These are phyloP conservation scores for Timandra comae DNA, from an alignment of 2,888 invertebrate genomes.

Conservation along the genomic window DNA sequence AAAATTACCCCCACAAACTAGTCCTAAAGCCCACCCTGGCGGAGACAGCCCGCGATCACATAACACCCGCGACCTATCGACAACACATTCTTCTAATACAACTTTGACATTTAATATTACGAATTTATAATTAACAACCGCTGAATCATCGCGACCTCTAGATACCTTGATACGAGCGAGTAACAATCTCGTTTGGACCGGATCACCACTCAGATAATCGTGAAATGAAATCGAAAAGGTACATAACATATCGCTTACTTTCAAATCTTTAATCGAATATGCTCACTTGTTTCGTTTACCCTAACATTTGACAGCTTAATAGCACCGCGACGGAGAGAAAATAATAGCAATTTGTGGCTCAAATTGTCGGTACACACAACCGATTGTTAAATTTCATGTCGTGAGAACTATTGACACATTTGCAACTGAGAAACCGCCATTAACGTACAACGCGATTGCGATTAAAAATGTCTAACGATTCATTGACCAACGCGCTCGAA, in stretches of 20 bases:
- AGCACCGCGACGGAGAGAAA: slow-evolving; percentile 21
- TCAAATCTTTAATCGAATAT: slow-evolving; percentile 12
- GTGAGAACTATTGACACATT: slow-evolving; percentile 15
- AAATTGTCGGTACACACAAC: slow-evolving; percentile 14
- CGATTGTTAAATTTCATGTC: slow-evolving; percentile 9
- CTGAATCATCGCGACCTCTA: not conserved
- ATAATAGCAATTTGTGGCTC: slow-evolving; percentile 18
- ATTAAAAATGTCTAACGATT: no score
- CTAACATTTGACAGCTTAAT: slow-evolving; percentile 17
- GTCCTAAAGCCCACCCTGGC: no score
- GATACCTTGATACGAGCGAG: slow-evolving; percentile 1
- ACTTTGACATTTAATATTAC: slow-evolving; percentile 1
- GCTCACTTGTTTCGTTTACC: slow-evolving; percentile 7
- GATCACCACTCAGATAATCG: slow-evolving; percentile 12
- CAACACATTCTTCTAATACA: slow-evolving; percentile 6
- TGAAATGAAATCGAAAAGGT: slow-evolving; percentile 23
- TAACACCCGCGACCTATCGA: no score
- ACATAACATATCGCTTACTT: slow-evolving; percentile 15
- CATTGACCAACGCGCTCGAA: no score
- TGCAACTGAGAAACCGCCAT: no score
- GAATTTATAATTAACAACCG: not conserved
- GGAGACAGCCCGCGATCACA: no score
- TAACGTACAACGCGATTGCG: no score
- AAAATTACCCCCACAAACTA: no score
- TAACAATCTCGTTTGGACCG: not conserved